phyloP scores from a whole-genome alignment of 2,113 vertebrate species.

The Stegastes partitus region DNA sequence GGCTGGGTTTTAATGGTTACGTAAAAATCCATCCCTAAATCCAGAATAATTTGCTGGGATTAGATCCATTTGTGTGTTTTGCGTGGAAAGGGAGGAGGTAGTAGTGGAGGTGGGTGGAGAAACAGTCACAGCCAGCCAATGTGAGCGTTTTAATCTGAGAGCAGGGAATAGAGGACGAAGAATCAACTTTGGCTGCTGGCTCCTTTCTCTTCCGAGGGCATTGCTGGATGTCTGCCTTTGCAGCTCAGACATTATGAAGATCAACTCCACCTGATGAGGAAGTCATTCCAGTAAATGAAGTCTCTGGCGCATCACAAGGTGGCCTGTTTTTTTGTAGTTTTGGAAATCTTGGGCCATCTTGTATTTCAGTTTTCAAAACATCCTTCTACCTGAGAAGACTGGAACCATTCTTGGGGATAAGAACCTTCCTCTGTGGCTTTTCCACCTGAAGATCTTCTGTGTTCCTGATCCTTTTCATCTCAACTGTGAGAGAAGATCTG shows the following conservation, averaged over 20 bases:
- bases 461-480: not conserved
- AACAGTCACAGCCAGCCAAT: conserved; percentile 29
- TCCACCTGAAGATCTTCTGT: not conserved
- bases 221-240: conserved; percentile 39
- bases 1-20: conserved; percentile 83
- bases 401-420: not conserved
- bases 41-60: conserved; percentile 85
- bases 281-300: conserved; percentile 25
- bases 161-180: conserved; percentile 27
- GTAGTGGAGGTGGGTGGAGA: conserved; percentile 43
- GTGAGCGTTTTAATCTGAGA: not conserved
- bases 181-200: conserved; percentile 21
- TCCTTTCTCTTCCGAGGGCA: conserved; percentile 21
- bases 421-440: not conserved
- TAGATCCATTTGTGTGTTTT: conserved; percentile 72
- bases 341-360: conserved; percentile 8
- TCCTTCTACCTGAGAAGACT: conserved; percentile 8
- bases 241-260: conserved; percentile 25
- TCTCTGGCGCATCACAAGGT: conserved; percentile 1
- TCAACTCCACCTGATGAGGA: conserved; percentile 27
- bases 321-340: not conserved
- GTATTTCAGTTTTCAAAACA: not conserved
- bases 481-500: not conserved
- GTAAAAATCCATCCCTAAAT: conserved; percentile 82
- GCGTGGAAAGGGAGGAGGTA: conserved; percentile 53